Base-by-base conservation (phyloP, 2,797 vertebrate species). In the Atherinosoma microstoma region DNA sequence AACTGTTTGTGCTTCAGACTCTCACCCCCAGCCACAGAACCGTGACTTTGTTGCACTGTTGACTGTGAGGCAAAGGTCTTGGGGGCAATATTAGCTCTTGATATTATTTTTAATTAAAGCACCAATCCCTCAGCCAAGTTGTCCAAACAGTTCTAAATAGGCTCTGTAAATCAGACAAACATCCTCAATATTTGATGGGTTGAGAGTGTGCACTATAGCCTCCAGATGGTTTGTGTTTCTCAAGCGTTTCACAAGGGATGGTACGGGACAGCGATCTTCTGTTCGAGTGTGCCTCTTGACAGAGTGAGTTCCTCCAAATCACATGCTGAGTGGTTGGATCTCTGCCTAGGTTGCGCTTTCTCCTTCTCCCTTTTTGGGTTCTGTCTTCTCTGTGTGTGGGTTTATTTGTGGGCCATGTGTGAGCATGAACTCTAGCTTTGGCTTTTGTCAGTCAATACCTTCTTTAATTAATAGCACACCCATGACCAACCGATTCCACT, bases 51-150 rank as follows among this genome's bases (percentile, higher is more conserved):
- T 92, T 92, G 87, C 85, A 85, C 83, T 86, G 80, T 86, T 92
- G 89, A 91, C 88, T 90, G 84, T 69, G 82, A 91, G 86, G 89
- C 79, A 87, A 84, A 79, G 88, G 92, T 93, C 89, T 89, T 82
- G 56, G 80, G 80, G 83, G 87, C 76, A 75, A 94, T 84, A 92
- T 93, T 94, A 93, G 82, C 83, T 87, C 87, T 87, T 89, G 87
- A 92, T 96, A 94, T 95, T 95, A 94, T 95, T 91, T 95, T 95
- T 95, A 95, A 95, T 95, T 94, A 95, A 94, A 89, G 87, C 84
- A 54, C 86, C 87, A 89, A 94, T 95, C 93, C 92, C 82, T 90
- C 88, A 85, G 72, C 91, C 86, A 86, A 94, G 91, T 94, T 94
- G 90, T 93, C 92, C 91, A 94, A 95, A 95, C 94, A 95, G 84